phyloP scores from a whole-genome alignment of 2,113 vertebrate genomes.

The Pleuronectes platessa region DNA sequence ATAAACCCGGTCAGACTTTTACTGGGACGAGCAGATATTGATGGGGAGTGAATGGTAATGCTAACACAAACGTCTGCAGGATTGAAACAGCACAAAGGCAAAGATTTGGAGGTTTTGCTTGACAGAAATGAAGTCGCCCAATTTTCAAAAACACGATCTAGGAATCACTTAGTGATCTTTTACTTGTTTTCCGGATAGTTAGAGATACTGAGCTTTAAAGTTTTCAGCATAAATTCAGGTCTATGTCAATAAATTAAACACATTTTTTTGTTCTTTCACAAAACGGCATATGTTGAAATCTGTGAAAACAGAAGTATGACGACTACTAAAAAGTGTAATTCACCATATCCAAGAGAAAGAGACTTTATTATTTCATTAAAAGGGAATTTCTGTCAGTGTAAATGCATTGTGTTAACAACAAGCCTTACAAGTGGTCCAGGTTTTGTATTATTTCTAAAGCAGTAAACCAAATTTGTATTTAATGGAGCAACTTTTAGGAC shows the following conservation, averaged over 20 bases:
- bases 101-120: not conserved
- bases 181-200: no score
- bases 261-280: not conserved
- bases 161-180: not conserved
- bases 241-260: no score
- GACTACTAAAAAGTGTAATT: no score
- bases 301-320: no score
- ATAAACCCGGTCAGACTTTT: conserved; percentile 42
- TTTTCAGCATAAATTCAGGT: no score
- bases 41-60: conserved; percentile 28
- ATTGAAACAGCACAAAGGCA: not conserved
- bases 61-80: not conserved
- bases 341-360: no score
- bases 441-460: not conserved
- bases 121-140: not conserved
- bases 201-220: no score
- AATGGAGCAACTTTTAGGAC: not conserved
- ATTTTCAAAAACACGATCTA: not conserved
- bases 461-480: not conserved
- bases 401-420: no score
- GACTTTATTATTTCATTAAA: no score
- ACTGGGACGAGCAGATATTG: conserved; percentile 29
- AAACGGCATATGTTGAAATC: not conserved
- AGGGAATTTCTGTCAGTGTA: no score
- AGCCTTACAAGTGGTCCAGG: no score